These are phyloP conservation scores for Oreohelix idahoensis DNA, from an alignment of 1,140 invertebrate genomes.

Conservation along the genomic window DNA sequence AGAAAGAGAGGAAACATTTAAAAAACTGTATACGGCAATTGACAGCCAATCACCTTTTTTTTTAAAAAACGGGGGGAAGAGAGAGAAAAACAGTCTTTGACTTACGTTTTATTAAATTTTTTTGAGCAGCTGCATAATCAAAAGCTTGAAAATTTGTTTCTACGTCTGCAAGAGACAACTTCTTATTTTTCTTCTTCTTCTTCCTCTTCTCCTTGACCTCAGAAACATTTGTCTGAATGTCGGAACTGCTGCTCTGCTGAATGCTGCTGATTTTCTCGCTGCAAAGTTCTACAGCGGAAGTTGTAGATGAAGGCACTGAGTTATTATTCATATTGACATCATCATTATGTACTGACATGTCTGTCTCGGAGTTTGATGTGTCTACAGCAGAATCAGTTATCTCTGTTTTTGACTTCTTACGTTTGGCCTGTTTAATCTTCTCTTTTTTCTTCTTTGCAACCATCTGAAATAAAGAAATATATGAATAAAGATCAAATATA, in stretches of 20 bases:
- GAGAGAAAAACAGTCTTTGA: background rate
- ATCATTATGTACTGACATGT: background rate
- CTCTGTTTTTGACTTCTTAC: background rate
- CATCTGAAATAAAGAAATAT: background rate
- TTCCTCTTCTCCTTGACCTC: background rate
- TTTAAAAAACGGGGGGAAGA: no score
- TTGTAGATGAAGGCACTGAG: background rate
- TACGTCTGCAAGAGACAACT: background rate
- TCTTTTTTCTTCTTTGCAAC: background rate
- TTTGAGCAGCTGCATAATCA: constrained; percentile 43
- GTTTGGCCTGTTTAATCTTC: background rate
- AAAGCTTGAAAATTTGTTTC: constrained; percentile 38
- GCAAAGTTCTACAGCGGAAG: no score
- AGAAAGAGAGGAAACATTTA: no score
- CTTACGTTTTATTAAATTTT: constrained; percentile 28
- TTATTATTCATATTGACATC: background rate
- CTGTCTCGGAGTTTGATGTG: background rate
- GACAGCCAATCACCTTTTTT: no score
- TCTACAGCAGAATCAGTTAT: background rate
- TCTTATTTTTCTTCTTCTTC: constrained; percentile 29
- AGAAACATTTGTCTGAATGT: background rate
- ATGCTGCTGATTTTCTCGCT: background rate
- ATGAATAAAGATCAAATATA: no score
- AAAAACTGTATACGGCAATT: no score
- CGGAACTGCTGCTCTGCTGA: background rate